Evolutionary conservation across 2,888 invertebrate species (phyloP).

Genomic region (Diachrysia chrysitis): DNA sequence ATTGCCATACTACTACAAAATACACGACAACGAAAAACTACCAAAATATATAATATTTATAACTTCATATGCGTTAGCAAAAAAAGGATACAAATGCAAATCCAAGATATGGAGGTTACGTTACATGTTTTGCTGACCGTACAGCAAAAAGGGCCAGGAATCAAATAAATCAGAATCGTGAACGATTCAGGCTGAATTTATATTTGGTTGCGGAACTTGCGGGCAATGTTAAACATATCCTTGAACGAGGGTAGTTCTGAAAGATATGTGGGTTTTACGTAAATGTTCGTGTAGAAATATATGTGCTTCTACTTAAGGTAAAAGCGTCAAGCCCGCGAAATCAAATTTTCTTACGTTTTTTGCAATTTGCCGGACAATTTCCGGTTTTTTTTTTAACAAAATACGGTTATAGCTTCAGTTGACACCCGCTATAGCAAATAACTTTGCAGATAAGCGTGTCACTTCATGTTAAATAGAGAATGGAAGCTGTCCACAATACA

Average conservation of each 20-base stretch:
- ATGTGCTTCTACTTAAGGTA: too few relatives aligned
- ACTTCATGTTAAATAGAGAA: too few relatives aligned
- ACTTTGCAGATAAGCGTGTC: too few relatives aligned
- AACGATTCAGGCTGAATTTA: constrained; percentile 43
- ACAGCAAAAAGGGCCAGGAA: constrained; percentile 56
- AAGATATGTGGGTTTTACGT: not conserved
- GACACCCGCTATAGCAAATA: too few relatives aligned
- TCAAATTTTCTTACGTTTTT: too few relatives aligned
- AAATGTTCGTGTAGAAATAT: not conserved
- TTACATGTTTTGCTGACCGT: constrained; percentile 59
- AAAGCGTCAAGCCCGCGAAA: too few relatives aligned
- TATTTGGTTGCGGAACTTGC: constrained; percentile 37
- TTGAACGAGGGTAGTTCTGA: not conserved
- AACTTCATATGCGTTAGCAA: constrained; percentile 49
- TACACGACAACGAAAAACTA: constrained; percentile 32
- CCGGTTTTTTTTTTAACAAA: too few relatives aligned
- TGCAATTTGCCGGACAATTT: too few relatives aligned
- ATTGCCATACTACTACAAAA: not conserved
- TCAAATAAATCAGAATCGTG: constrained; percentile 54
- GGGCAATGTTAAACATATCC: constrained; percentile 20
- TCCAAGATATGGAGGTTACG: constrained; percentile 49
- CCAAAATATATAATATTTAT: constrained; percentile 50
- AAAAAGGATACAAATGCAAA: constrained; percentile 61
- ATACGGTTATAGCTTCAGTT: too few relatives aligned
- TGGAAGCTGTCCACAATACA: too few relatives aligned